A percentile compares a stretch with the other conserved stretches of the same genome.
These are phyloP conservation scores for Hippocampus comes DNA, from an alignment of 2,113 vertebrate species.

Conservation along the genomic window DNA sequence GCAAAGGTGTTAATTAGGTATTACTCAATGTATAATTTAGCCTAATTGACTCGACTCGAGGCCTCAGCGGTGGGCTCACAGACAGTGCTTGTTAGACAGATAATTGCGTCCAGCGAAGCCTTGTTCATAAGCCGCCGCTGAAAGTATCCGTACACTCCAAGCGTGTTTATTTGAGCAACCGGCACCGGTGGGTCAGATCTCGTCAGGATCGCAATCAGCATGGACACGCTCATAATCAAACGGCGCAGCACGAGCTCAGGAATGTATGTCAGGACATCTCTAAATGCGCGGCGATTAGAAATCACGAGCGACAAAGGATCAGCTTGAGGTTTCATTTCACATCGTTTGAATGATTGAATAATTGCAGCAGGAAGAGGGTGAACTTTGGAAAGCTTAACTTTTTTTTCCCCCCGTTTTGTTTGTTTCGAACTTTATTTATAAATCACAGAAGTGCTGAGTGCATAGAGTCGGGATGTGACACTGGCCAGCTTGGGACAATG, in stretches of 20 bases:
- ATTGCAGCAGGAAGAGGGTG: too few relatives aligned
- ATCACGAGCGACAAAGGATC: conserved; percentile 46
- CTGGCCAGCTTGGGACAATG: too few relatives aligned
- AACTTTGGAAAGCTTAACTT: too few relatives aligned
- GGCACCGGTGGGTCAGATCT: conserved; percentile 29
- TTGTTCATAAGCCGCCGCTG: conserved; percentile 29
- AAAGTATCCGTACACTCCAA: conserved; percentile 21
- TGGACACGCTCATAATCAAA: conserved; percentile 44
- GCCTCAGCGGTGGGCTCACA: conserved; percentile 12
- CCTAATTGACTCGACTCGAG: conserved; percentile 46
- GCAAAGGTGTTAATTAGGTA: conserved; percentile 51
- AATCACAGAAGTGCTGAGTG: too few relatives aligned
- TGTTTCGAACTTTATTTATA: too few relatives aligned
- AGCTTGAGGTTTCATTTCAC: conserved; percentile 37
- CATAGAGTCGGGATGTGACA: too few relatives aligned
- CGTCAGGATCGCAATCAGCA: conserved; percentile 37
- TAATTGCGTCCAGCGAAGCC: conserved; percentile 40
- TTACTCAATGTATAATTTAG: conserved; percentile 43
- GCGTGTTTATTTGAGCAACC: conserved; percentile 11
- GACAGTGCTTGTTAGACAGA: conserved; percentile 22
- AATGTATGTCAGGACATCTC: conserved; percentile 42
- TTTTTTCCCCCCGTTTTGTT: too few relatives aligned
- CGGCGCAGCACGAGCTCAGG: conserved; percentile 37
- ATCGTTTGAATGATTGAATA: background rate
- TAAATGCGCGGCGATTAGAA: conserved; percentile 47